These are phyloP conservation scores for Scolopax rusticola DNA, from an alignment of 2,797 vertebrate species.

Conservation along the genomic window DNA sequence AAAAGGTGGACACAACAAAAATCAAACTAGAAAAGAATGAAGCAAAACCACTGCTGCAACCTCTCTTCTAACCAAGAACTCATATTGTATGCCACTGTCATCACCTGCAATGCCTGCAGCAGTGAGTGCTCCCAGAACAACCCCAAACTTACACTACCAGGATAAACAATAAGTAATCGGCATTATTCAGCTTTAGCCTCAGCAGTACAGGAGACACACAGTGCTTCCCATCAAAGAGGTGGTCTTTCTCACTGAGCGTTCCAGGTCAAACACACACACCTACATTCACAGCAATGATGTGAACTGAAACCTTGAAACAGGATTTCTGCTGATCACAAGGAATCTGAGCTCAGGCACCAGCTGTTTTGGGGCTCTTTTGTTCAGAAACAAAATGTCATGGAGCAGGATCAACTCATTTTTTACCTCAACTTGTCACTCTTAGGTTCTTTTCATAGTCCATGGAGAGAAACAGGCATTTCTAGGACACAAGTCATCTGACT, in stretches of 20 bases:
- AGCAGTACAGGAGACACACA: not conserved
- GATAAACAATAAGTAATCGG: not conserved
- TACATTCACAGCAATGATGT: not conserved
- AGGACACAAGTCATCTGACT: constrained; percentile 33
- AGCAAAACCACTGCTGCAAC: not conserved
- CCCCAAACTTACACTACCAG: not conserved
- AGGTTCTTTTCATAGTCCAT: not conserved
- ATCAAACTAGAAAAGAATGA: not conserved
- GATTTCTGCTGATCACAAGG: not conserved
- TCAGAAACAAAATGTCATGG: not conserved
- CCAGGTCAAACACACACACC: not conserved
- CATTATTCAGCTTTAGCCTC: not conserved
- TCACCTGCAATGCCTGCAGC: not conserved
- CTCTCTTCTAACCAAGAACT: not conserved
- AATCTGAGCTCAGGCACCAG: not conserved
- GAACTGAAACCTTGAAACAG: not conserved
- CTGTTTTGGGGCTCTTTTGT: not conserved
- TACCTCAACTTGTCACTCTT: not conserved
- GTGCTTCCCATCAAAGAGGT: not conserved
- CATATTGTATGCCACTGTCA: not conserved
- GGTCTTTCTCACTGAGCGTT: not conserved
- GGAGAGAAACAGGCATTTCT: constrained; percentile 21
- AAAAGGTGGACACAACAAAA: not conserved
- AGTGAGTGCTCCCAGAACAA: not conserved
- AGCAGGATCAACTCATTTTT: not conserved